Conservation (phyloP, 2,888 invertebrate species). For the Cephus sareptanus region DNA sequence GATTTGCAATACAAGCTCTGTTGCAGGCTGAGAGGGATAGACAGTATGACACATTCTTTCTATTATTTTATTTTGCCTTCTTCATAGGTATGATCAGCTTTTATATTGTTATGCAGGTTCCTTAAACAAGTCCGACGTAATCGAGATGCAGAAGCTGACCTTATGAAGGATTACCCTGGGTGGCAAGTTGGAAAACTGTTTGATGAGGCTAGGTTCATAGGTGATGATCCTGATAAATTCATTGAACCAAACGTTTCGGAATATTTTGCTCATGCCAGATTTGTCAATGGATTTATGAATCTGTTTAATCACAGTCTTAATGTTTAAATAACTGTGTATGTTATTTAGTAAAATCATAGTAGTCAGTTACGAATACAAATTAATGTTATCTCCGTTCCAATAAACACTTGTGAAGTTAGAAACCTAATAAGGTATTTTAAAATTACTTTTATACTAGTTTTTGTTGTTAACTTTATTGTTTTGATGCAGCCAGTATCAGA, state of each 20-base stretch:
- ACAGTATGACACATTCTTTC: slow-evolving; percentile 68
- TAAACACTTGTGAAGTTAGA: neutral
- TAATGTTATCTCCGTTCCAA: neutral
- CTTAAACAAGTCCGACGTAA: slow-evolving; percentile 83
- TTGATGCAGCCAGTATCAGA: neutral
- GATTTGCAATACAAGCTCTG: slow-evolving; percentile 81
- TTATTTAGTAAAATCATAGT: neutral
- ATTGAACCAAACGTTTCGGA: neutral
- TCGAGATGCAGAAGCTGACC: slow-evolving; percentile 84
- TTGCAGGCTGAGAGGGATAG: slow-evolving; percentile 87
- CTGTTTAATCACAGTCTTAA: no score
- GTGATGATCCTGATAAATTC: neutral
- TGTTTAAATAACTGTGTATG: neutral
- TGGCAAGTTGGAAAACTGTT: slow-evolving; percentile 94
- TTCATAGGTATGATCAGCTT: neutral
- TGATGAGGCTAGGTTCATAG: slow-evolving; percentile 83
- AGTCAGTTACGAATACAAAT: neutral
- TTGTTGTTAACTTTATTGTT: neutral
- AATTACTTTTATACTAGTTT: neutral
- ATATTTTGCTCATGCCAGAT: no score
- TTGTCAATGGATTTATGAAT: no score
- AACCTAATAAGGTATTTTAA: neutral
- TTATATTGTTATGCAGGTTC: slow-evolving; percentile 60
- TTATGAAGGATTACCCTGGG: slow-evolving; percentile 91
- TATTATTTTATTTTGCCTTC: neutral